These are phyloP conservation scores for Pangasius macronema DNA, from an alignment of 2,797 vertebrate species.

Conservation along the genomic window DNA sequence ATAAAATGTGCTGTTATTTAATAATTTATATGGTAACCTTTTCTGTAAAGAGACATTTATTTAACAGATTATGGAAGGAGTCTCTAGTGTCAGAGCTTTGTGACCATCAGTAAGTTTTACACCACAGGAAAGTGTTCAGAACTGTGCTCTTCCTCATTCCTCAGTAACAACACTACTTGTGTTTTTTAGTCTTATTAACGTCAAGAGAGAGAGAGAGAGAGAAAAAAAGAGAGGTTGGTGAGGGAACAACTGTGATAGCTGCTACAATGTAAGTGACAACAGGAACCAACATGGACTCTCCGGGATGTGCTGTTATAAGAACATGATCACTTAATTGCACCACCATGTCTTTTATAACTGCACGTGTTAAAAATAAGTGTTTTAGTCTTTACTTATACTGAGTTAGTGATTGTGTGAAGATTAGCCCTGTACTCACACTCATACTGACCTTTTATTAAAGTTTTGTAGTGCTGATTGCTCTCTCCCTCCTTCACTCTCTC, in stretches of 20 bases:
- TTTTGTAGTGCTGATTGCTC: constrained; percentile 27
- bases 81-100: no score
- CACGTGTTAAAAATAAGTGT: neutral
- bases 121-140: neutral
- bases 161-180: neutral
- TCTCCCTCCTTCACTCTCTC: neutral
- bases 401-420: constrained; percentile 25
- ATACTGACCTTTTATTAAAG: constrained; percentile 24
- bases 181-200: neutral
- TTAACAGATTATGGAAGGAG: neutral
- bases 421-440: neutral
- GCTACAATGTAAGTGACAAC: neutral
- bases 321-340: neutral
- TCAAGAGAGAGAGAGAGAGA: neutral
- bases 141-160: neutral
- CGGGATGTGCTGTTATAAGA: neutral
- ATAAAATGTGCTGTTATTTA: neutral
- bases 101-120: neutral
- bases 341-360: neutral
- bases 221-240: neutral
- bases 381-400: neutral
- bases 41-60: neutral
- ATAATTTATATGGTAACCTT: neutral
- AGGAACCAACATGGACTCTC: neutral
- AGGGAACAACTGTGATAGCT: neutral